Percentiles rank a stretch among this genome's conserved stretches.
These are phyloP conservation scores for Lasioglossum villosulum DNA, from an alignment of 2,888 invertebrate species.

Conservation along the genomic window DNA sequence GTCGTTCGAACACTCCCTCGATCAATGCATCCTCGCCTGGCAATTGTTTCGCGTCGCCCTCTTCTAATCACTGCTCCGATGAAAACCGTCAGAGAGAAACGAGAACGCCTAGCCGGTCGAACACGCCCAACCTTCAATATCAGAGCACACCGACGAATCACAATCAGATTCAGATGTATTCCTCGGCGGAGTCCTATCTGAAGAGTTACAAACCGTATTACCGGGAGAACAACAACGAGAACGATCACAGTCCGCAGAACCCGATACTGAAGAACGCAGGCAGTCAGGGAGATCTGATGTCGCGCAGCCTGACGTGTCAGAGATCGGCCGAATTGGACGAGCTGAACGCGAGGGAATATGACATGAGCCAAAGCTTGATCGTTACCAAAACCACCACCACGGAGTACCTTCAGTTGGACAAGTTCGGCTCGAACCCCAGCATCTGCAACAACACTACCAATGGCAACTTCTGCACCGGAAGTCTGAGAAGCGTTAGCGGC, in stretches of 20 bases:
- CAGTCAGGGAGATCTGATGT: constrained; percentile 75
- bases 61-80: constrained; percentile 60
- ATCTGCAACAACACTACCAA: constrained; percentile 61
- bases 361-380: constrained; percentile 83
- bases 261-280: constrained; percentile 39
- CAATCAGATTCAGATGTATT: constrained; percentile 75
- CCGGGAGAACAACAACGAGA: constrained; percentile 75
- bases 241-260: constrained; percentile 36
- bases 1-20: constrained; percentile 72
- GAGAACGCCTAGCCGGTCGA: constrained; percentile 78
- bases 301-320: constrained; percentile 78
- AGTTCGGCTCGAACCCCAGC: constrained; percentile 79
- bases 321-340: constrained; percentile 75
- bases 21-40: constrained; percentile 47
- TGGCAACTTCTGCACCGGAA: constrained; percentile 33
- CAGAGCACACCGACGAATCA: constrained; percentile 68
- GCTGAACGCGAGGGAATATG: constrained; percentile 75
- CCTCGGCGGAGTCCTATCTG: constrained; percentile 72
- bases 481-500: constrained; percentile 36
- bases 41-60: constrained; percentile 42
- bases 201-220: constrained; percentile 74
- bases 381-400: constrained; percentile 82
- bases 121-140: constrained; percentile 69
- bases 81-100: constrained; percentile 79
- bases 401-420: constrained; percentile 81